Evolutionary conservation across 2,797 vertebrate species (phyloP).

Genomic region (Heteromormyrus szaboi): DNA sequence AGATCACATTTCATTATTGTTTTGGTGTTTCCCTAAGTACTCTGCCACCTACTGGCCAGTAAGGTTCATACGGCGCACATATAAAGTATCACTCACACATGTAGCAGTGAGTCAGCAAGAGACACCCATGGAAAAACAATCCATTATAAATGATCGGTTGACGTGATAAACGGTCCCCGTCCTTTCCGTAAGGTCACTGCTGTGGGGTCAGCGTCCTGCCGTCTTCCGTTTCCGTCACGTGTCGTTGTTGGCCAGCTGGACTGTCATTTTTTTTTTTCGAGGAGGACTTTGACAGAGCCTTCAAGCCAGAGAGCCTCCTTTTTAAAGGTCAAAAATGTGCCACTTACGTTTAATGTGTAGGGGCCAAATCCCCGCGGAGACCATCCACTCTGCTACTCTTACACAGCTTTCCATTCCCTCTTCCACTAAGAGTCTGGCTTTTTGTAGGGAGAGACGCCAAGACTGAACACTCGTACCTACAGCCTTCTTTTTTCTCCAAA

Average conservation of each 20-base stretch:
- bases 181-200: slow-evolving; percentile 62
- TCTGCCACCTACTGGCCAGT: background rate
- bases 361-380: slow-evolving; percentile 60
- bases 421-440: slow-evolving; percentile 3
- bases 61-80: background rate
- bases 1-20: background rate
- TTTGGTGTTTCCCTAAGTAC: background rate
- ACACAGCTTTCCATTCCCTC: background rate
- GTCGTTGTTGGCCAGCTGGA: slow-evolving; percentile 62
- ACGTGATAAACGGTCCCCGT: slow-evolving; percentile 25
- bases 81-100: background rate
- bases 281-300: slow-evolving; percentile 70
- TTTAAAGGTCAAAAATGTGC: slow-evolving; percentile 67
- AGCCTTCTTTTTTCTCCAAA: background rate
- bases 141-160: background rate
- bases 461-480: background rate
- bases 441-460: background rate
- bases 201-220: slow-evolving; percentile 49
- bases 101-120: background rate
- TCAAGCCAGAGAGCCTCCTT: slow-evolving; percentile 49
- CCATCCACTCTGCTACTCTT: slow-evolving; percentile 15
- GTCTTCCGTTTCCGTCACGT: slow-evolving; percentile 48
- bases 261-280: slow-evolving; percentile 70
- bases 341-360: slow-evolving; percentile 68
- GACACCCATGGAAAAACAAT: background rate